phyloP scores from a whole-genome alignment of 2,888 invertebrate species.

The Chaitophorus viminalis region DNA sequence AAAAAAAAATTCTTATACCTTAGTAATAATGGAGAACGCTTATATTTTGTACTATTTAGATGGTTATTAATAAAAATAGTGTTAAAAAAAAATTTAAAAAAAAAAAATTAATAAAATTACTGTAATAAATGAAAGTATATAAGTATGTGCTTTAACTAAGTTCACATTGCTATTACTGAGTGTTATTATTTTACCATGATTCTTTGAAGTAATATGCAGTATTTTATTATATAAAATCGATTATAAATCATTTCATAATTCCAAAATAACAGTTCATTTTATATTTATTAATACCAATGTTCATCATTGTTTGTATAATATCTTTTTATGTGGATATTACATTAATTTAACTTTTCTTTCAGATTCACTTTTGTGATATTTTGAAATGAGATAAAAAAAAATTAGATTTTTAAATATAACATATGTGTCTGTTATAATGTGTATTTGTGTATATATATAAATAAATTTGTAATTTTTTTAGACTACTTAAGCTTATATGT shows the following conservation, averaged over 20 bases:
- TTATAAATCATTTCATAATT: background rate
- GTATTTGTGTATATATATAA: too few species aligned
- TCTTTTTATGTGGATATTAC: too few species aligned
- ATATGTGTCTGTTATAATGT: too few species aligned
- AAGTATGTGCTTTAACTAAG: background rate
- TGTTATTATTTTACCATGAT: background rate
- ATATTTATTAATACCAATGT: too few species aligned
- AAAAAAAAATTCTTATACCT: background rate
- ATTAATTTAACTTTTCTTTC: too few species aligned
- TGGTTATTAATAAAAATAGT: background rate
- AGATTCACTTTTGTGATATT: too few species aligned
- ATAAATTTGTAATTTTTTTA: too few species aligned
- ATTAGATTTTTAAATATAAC: too few species aligned
- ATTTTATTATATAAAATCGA: background rate
- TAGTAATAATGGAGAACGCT: background rate
- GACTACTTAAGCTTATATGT: too few species aligned
- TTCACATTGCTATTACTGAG: background rate
- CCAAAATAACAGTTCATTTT: background rate
- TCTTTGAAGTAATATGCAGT: background rate
- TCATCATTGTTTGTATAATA: too few species aligned
- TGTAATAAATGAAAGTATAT: background rate
- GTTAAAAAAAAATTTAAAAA: background rate
- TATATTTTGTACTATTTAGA: conserved; percentile 1
- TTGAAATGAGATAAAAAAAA: too few species aligned
- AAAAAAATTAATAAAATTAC: background rate